Evolutionary conservation across 2,797 vertebrate species (phyloP).

Genomic region (Eutrigla gurnardus): DNA sequence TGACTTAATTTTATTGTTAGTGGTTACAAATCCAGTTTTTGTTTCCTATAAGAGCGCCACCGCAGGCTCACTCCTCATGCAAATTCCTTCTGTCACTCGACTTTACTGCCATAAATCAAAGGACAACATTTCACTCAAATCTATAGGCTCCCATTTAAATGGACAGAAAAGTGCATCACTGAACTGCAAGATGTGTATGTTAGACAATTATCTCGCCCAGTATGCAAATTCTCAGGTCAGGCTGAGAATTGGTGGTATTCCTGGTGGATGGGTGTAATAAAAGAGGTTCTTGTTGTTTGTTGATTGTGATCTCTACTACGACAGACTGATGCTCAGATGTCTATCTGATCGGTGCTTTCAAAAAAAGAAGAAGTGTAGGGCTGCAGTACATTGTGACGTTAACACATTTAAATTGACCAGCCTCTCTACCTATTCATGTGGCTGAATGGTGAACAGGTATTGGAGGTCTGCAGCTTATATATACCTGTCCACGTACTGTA

Average conservation of each 20-base stretch:
- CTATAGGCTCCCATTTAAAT: conserved; percentile 8
- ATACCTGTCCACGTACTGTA: conserved; percentile 63
- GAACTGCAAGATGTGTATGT: conserved; percentile 30
- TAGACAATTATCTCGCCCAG: conserved; percentile 52
- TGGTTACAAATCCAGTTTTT: conserved; percentile 2
- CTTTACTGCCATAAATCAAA: conserved; percentile 16
- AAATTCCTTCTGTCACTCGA: conserved; percentile 7
- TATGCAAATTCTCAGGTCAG: conserved; percentile 78
- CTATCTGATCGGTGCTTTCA: conserved; percentile 73
- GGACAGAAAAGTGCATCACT: conserved; percentile 29
- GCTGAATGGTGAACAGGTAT: conserved; percentile 54
- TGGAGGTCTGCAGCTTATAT: conserved; percentile 72
- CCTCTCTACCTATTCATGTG: conserved; percentile 59
- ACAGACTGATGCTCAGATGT: conserved; percentile 63
- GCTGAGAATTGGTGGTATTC: conserved; percentile 59
- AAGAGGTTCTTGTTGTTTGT: conserved; percentile 59
- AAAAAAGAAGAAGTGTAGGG: conserved; percentile 85
- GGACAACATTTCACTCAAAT: not conserved
- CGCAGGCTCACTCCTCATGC: conserved; percentile 6
- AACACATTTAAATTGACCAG: conserved; percentile 79
- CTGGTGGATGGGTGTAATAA: conserved; percentile 60
- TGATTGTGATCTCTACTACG: conserved; percentile 71
- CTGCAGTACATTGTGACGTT: conserved; percentile 63
- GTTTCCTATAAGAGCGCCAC: not conserved
- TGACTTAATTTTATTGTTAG: not conserved